A percentile compares a stretch with the other conserved stretches of the same genome.
Conservation (phyloP, 2,113 vertebrate genomes). For the Ctenomys sociabilis region DNA sequence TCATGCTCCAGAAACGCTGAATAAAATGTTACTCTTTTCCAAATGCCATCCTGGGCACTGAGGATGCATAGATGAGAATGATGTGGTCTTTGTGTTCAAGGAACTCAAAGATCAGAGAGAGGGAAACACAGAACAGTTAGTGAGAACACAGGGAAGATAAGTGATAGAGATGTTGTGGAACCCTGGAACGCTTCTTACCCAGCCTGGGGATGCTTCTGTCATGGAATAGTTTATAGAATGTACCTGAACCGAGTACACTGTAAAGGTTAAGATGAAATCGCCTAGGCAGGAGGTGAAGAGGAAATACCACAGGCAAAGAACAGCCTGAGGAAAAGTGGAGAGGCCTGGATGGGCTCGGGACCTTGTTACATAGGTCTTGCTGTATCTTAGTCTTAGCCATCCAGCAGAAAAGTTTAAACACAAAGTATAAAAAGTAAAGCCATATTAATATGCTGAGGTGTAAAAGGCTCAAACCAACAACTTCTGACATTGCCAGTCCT, state of each 20-base stretch:
- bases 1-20: not conserved
- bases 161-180: not conserved
- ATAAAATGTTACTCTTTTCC: not conserved
- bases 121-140: not conserved
- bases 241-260: not conserved
- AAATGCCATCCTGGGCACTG: not conserved
- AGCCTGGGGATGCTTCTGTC: not conserved
- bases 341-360: too few species aligned
- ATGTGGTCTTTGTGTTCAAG: not conserved
- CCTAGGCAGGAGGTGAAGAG: not conserved
- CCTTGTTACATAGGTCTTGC: too few species aligned
- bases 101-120: not conserved
- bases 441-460: too few species aligned
- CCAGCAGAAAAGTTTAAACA: too few species aligned
- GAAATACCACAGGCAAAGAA: not conserved
- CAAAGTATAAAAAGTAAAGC: too few species aligned
- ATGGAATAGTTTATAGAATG: not conserved
- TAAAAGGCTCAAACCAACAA: too few species aligned
- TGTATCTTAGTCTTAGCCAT: too few species aligned
- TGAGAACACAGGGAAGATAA: not conserved
- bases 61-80: not conserved
- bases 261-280: conserved; percentile 1
- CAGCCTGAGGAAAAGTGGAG: not conserved
- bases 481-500: too few species aligned
- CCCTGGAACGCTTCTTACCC: not conserved